These are phyloP conservation scores for Drosophila mimica DNA, from an alignment of 2,888 invertebrate species.

Conservation along the genomic window DNA sequence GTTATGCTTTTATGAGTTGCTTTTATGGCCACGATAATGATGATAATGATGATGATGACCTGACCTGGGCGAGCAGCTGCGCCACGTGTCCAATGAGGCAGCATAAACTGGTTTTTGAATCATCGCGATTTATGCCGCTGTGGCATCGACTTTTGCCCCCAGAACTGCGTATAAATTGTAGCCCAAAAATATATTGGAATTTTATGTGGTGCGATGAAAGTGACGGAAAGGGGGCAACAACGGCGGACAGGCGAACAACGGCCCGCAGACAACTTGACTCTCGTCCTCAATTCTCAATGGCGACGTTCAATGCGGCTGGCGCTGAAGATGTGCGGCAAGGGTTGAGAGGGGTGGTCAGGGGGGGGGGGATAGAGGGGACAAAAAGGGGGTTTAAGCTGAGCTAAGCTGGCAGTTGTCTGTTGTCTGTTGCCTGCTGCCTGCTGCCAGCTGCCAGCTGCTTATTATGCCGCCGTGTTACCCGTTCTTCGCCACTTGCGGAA, in stretches of 20 bases:
- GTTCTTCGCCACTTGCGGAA: constrained; percentile 68
- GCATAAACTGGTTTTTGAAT: constrained; percentile 39
- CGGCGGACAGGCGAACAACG: constrained; percentile 5
- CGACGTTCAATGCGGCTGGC: constrained; percentile 69
- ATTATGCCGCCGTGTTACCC: constrained; percentile 66
- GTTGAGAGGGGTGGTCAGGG: not conserved
- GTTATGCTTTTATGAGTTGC: not conserved
- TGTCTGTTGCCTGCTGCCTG: constrained; percentile 46
- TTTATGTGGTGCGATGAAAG: constrained; percentile 30
- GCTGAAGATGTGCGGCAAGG: constrained; percentile 10
- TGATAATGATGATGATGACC: constrained; percentile 11
- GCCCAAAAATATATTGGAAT: constrained; percentile 63
- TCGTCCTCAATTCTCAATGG: constrained; percentile 71
- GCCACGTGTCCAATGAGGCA: constrained; percentile 38
- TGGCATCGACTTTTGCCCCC: constrained; percentile 22
- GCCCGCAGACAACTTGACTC: constrained; percentile 68
- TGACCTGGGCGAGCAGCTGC: constrained; percentile 25
- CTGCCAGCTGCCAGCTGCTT: constrained; percentile 62
- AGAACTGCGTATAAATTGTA: constrained; percentile 62
- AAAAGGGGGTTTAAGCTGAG: constrained; percentile 1
- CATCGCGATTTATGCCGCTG: constrained; percentile 49
- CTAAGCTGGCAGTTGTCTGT: constrained; percentile 41
- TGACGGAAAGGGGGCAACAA: not conserved
- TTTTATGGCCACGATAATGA: constrained; percentile 22
- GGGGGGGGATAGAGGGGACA: not conserved